Conservation (phyloP, 1,140 invertebrate species). For the Ganaspis sp. region DNA sequence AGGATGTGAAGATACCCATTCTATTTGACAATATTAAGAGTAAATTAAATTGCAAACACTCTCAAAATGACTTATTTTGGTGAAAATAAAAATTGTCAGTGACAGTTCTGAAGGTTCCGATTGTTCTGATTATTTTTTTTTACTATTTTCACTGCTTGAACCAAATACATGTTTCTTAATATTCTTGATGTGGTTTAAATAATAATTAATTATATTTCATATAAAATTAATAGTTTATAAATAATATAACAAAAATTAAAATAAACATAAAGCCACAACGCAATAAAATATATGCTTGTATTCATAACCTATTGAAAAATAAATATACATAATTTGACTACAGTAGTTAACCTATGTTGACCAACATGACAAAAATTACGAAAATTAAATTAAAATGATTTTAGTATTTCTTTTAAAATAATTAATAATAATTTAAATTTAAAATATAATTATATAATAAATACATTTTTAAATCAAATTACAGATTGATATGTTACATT, state of each 20-base stretch:
- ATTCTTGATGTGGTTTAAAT: no score
- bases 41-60: neutral
- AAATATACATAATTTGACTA: slow-evolving; percentile 4
- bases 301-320: neutral
- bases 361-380: neutral
- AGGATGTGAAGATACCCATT: slow-evolving; percentile 60
- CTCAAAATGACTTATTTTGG: neutral
- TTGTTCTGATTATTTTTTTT: slow-evolving; percentile 4
- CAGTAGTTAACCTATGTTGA: neutral
- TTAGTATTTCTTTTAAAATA: neutral
- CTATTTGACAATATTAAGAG: slow-evolving; percentile 20
- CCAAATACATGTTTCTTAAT: no score
- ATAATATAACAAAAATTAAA: neutral
- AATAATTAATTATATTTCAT: no score
- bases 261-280: neutral
- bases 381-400: neutral
- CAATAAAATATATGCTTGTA: neutral
- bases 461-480: no score
- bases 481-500: no score
- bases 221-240: neutral
- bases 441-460: no score
- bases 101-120: no score
- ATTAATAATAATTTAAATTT: no score
- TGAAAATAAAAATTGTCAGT: slow-evolving; percentile 4
- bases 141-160: neutral